These are phyloP conservation scores for Micropoecilia bifurca DNA, from an alignment of 2,797 vertebrate species.

Conservation along the genomic window DNA sequence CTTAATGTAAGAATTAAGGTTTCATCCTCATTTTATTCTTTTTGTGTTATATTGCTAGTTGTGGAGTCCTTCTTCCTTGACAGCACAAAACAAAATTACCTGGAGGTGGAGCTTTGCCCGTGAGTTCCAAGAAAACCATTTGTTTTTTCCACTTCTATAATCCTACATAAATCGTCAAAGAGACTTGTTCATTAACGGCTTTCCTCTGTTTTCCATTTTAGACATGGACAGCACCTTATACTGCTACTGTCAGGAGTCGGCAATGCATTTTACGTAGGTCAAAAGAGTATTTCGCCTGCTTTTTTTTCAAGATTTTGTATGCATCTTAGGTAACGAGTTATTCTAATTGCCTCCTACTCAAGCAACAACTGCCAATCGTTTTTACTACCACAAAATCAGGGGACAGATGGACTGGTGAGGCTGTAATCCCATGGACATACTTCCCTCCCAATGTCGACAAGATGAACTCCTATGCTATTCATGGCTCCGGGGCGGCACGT, in stretches of 20 bases:
- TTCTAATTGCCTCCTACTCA: slow-evolving; percentile 26
- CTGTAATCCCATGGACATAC: slow-evolving; percentile 77
- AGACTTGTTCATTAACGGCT: neutral
- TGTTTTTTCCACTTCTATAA: slow-evolving; percentile 9
- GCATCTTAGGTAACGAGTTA: neutral
- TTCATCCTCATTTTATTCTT: slow-evolving; percentile 16
- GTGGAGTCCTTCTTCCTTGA: slow-evolving; percentile 94
- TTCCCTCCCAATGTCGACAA: slow-evolving; percentile 82
- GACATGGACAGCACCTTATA: slow-evolving; percentile 92
- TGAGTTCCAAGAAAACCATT: slow-evolving; percentile 79
- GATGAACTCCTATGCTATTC: slow-evolving; percentile 83
- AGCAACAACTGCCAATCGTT: slow-evolving; percentile 83
- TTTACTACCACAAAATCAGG: slow-evolving; percentile 67
- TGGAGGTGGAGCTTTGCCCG: slow-evolving; percentile 95
- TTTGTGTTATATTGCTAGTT: slow-evolving; percentile 74
- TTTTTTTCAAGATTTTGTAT: neutral
- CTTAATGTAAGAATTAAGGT: slow-evolving; percentile 13
- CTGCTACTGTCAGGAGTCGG: slow-evolving; percentile 89
- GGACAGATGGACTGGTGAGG: slow-evolving; percentile 73
- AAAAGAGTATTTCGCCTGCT: neutral
- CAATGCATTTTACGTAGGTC: slow-evolving; percentile 1
- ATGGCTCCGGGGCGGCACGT: slow-evolving; percentile 73
- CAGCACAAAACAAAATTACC: slow-evolving; percentile 85
- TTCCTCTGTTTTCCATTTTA: slow-evolving; percentile 68
- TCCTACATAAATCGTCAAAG: neutral